Evolutionary conservation across 1,140 invertebrate species (phyloP).

Genomic region (Diplogasteroides magnus): DNA sequence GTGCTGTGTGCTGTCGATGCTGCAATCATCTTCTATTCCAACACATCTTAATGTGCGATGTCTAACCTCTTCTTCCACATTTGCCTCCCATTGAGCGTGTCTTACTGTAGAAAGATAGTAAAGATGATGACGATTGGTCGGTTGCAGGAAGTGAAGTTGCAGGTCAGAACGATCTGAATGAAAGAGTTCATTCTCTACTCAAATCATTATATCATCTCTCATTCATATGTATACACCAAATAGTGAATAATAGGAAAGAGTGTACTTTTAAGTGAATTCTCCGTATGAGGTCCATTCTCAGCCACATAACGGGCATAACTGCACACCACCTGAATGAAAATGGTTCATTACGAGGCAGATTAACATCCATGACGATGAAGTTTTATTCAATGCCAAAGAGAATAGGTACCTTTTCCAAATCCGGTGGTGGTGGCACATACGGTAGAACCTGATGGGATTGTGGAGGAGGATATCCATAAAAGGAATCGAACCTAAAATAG

Average conservation of each 20-base stretch:
- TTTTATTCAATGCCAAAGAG: no score
- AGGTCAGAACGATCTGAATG: slow-evolving; percentile 15
- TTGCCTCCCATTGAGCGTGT: slow-evolving; percentile 14
- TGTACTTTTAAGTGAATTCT: slow-evolving; percentile 8
- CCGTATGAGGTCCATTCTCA: slow-evolving; percentile 11
- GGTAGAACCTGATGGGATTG: neutral
- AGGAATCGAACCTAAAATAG: slow-evolving; percentile 10
- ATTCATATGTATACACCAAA: neutral
- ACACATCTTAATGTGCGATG: neutral
- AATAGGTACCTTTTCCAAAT: slow-evolving; percentile 18
- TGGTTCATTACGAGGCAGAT: no score
- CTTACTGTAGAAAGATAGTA: slow-evolving; percentile 25
- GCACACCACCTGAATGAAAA: no score
- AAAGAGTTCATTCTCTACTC: neutral
- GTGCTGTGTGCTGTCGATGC: neutral
- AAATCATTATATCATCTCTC: neutral
- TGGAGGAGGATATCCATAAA: slow-evolving; percentile 16
- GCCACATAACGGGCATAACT: slow-evolving; percentile 21
- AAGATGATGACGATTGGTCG: slow-evolving; percentile 15
- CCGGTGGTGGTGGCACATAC: slow-evolving; percentile 23
- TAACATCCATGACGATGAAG: no score
- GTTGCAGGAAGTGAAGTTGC: slow-evolving; percentile 25
- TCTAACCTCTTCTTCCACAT: slow-evolving; percentile 2
- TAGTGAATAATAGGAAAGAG: neutral
- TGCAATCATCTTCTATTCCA: neutral